phyloP scores from a whole-genome alignment of 2,888 invertebrate species.

The Rotaria macrura region DNA sequence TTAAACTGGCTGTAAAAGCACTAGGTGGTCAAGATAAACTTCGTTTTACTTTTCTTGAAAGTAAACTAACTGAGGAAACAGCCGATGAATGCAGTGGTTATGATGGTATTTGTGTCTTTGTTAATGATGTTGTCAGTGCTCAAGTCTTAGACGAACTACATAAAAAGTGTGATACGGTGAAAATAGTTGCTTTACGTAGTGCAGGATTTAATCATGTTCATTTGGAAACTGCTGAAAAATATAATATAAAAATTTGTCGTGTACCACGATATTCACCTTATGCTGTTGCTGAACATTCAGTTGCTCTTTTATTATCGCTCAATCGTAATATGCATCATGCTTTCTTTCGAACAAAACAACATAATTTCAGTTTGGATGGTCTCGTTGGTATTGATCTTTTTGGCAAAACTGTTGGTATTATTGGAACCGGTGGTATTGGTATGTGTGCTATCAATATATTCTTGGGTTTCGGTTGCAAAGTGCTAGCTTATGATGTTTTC shows the following conservation, averaged over 20 bases:
- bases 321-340: conserved; percentile 27
- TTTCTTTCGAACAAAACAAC: neutral
- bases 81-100: neutral
- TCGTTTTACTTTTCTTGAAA: conserved; percentile 9
- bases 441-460: conserved; percentile 5
- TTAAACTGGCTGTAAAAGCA: neutral
- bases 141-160: neutral
- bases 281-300: conserved; percentile 27
- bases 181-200: conserved; percentile 23
- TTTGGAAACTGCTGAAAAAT: conserved; percentile 20
- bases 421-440: conserved; percentile 26
- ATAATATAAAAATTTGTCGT: neutral
- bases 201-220: conserved; percentile 26
- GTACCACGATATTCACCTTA: conserved; percentile 27
- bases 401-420: conserved; percentile 26
- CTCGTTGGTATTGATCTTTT: conserved; percentile 20
- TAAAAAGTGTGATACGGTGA: neutral
- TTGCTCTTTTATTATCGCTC: conserved; percentile 16
- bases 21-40: conserved; percentile 16
- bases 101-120: conserved; percentile 25
- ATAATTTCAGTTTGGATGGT: conserved; percentile 23
- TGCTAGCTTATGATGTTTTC: conserved; percentile 20
- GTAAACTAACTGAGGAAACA: conserved; percentile 1
- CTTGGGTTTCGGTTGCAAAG: conserved; percentile 21
- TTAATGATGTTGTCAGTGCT: neutral